Evolutionary conservation across 1,140 invertebrate species (phyloP).

Genomic region (Yoshiicerus persimilis): DNA sequence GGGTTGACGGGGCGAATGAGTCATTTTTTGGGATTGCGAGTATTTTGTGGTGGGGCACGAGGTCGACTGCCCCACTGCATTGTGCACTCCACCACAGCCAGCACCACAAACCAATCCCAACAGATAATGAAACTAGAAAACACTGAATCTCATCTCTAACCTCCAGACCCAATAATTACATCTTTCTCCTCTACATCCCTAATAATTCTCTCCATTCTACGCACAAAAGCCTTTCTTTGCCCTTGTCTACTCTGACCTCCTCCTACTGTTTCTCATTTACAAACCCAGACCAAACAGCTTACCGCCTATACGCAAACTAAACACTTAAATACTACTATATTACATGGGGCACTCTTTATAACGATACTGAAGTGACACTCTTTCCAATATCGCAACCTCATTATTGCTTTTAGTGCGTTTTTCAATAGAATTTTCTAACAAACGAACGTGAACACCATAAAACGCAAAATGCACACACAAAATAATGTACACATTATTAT

Average conservation of each 20-base stretch:
- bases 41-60: slow-evolving; percentile 25
- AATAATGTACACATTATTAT: no score
- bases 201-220: background rate
- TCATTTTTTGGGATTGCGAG: slow-evolving; percentile 24
- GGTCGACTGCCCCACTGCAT: background rate
- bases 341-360: no score
- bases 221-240: background rate
- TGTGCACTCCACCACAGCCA: background rate
- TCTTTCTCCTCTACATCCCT: background rate
- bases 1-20: background rate
- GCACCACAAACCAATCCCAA: background rate
- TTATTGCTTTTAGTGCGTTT: no score
- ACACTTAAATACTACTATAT: no score
- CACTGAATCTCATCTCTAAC: slow-evolving; percentile 16
- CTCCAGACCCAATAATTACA: slow-evolving; percentile 14
- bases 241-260: background rate
- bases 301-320: background rate
- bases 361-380: no score
- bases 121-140: slow-evolving; percentile 23
- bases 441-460: no score
- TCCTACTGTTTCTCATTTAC: background rate
- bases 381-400: no score
- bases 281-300: background rate
- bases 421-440: no score
- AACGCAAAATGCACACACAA: no score